These are phyloP conservation scores for Arenaria interpres DNA, from an alignment of 2,113 vertebrate species.

Conservation along the genomic window DNA sequence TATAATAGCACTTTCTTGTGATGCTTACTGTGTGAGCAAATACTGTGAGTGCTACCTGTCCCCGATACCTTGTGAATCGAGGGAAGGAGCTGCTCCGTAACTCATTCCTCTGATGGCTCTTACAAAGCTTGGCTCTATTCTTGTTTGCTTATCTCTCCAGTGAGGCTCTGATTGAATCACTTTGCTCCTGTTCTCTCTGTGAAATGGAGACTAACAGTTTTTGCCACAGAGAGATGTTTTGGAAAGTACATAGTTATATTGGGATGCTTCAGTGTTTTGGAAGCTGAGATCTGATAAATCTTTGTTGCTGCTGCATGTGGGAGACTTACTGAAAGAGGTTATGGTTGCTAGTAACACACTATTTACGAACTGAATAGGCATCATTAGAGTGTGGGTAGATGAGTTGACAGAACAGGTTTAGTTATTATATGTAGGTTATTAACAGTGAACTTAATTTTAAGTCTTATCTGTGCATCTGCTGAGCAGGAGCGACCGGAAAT, in stretches of 20 bases:
- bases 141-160: not conserved
- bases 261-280: not conserved
- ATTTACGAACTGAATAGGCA: not conserved
- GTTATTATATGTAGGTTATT: not conserved
- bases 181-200: not conserved
- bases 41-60: not conserved
- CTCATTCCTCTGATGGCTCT: not conserved
- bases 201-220: not conserved
- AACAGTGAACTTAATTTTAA: not conserved
- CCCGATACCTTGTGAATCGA: rapidly evolving
- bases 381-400: not conserved
- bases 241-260: not conserved
- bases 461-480: not conserved
- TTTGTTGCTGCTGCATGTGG: not conserved
- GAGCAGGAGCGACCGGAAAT: not conserved
- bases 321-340: not conserved
- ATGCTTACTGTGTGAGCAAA: not conserved
- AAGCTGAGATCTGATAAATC: not conserved
- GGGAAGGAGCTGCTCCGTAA: not conserved
- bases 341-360: not conserved
- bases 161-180: not conserved
- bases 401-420: not conserved
- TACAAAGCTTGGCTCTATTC: not conserved
- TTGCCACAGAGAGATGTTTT: not conserved
- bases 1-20: not conserved